Evolutionary conservation across 2,113 vertebrate species (phyloP).

Genomic region (Equus przewalskii): DNA sequence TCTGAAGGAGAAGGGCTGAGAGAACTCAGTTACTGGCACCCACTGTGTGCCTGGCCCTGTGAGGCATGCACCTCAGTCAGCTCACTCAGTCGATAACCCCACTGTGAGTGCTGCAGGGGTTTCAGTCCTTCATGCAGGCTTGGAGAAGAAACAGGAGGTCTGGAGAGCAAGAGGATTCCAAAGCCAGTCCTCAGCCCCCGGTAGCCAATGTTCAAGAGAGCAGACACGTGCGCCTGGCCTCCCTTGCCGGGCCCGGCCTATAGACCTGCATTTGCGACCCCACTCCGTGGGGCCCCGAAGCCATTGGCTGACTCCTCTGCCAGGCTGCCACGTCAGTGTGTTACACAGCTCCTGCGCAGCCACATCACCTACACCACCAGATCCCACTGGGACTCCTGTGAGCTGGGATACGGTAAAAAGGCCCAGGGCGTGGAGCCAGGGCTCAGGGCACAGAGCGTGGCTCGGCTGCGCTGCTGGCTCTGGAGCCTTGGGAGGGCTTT

Average conservation of each 20-base stretch:
- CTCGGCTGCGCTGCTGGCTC: not conserved
- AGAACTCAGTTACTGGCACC: not conserved
- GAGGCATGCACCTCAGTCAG: not conserved
- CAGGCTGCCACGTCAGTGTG: not conserved
- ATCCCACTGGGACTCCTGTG: not conserved
- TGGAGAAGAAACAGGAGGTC: not conserved
- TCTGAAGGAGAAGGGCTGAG: not conserved
- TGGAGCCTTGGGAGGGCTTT: fast-evolving
- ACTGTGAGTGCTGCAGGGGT: not conserved
- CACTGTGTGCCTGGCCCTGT: not conserved
- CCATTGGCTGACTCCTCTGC: not conserved
- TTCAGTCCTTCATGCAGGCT: not conserved
- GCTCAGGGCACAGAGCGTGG: not conserved
- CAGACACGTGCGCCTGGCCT: too few relatives aligned
- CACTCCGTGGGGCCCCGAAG: fast-evolving
- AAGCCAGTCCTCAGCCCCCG: not conserved
- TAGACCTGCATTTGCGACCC: fast-evolving
- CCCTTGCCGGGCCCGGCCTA: not conserved
- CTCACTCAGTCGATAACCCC: not conserved
- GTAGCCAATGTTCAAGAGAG: not conserved
- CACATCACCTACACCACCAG: not conserved
- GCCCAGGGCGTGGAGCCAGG: not conserved
- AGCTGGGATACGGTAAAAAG: too few relatives aligned
- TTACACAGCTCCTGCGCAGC: not conserved
- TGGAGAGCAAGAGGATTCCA: not conserved